phyloP scores from a whole-genome alignment of 2,888 invertebrate genomes.

The Azorinus chamasolen region DNA sequence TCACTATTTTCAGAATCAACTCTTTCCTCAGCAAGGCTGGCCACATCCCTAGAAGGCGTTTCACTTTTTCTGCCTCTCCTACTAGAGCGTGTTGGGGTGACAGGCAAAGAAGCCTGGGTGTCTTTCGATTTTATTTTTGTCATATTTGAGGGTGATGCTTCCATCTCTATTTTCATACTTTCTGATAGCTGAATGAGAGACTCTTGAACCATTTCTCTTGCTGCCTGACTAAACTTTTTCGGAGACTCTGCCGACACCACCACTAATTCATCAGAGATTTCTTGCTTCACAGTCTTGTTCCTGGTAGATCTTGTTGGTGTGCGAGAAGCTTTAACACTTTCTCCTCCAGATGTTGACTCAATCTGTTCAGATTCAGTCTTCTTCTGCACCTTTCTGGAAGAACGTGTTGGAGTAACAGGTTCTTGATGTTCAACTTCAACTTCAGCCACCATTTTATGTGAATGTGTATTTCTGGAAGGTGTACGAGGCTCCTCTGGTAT shows the following conservation, averaged over 20 bases:
- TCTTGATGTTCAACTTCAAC: conserved; percentile 18
- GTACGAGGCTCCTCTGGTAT: no score
- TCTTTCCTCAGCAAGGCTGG: no score
- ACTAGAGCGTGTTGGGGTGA: conserved; percentile 38
- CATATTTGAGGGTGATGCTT: conserved; percentile 31
- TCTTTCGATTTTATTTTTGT: conserved; percentile 42
- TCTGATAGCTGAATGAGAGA: conserved; percentile 37
- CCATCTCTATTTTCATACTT: conserved; percentile 26
- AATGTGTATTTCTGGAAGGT: no score
- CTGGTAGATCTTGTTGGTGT: conserved; percentile 35
- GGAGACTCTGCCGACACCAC: conserved; percentile 32
- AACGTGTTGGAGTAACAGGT: conserved; percentile 44
- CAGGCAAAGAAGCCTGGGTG: conserved; percentile 1
- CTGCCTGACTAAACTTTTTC: conserved; percentile 37
- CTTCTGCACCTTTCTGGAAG: conserved; percentile 31
- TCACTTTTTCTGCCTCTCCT: conserved; percentile 12
- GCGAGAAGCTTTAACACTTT: conserved; percentile 1
- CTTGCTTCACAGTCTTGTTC: conserved; percentile 6
- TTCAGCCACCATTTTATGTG: background rate
- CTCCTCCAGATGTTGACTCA: background rate
- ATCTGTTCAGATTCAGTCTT: conserved; percentile 7
- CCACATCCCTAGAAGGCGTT: background rate
- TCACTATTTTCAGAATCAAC: background rate
- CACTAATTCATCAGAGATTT: conserved; percentile 19
- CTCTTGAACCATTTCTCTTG: conserved; percentile 54